These are phyloP conservation scores for Drosophila orosa DNA, from an alignment of 1,140 invertebrate species.

Conservation along the genomic window DNA sequence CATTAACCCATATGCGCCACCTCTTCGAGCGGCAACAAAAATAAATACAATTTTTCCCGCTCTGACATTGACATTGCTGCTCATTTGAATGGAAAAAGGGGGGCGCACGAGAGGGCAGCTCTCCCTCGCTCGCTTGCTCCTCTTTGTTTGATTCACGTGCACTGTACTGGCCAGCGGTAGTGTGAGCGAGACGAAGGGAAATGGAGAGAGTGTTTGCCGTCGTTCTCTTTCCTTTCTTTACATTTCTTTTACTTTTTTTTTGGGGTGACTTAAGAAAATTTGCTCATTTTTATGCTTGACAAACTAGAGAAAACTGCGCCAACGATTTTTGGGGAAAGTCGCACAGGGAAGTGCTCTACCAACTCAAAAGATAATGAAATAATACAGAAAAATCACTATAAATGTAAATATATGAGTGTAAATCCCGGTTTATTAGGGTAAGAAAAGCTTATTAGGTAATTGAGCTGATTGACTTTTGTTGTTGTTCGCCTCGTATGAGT, in stretches of 20 bases:
- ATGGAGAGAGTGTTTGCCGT: constrained; percentile 14
- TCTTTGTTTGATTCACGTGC: constrained; percentile 42
- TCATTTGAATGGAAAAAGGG: constrained; percentile 27
- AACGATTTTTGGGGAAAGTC: not conserved
- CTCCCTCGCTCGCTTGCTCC: constrained; percentile 3
- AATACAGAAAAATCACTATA: not conserved
- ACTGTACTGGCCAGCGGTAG: not conserved
- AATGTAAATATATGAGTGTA: too few species aligned
- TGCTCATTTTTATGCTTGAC: constrained; percentile 72
- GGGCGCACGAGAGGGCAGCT: not conserved
- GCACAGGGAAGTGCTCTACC: constrained; percentile 28
- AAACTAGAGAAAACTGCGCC: constrained; percentile 42
- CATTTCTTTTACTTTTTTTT: constrained; percentile 14
- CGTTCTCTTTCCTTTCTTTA: constrained; percentile 16
- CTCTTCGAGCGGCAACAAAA: constrained; percentile 29
- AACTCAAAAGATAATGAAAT: not conserved
- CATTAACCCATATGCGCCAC: constrained; percentile 46
- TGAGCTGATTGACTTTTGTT: too few species aligned
- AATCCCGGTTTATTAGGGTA: too few species aligned
- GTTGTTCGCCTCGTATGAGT: too few species aligned
- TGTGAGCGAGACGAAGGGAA: not conserved
- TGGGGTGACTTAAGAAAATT: constrained; percentile 45
- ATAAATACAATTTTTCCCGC: constrained; percentile 6
- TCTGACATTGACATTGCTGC: constrained; percentile 51
- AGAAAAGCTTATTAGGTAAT: too few species aligned